A percentile compares a stretch with the other conserved stretches of the same genome.
These are phyloP conservation scores for Zaprionus vittiger DNA, from an alignment of 1,140 invertebrate species.

Conservation along the genomic window DNA sequence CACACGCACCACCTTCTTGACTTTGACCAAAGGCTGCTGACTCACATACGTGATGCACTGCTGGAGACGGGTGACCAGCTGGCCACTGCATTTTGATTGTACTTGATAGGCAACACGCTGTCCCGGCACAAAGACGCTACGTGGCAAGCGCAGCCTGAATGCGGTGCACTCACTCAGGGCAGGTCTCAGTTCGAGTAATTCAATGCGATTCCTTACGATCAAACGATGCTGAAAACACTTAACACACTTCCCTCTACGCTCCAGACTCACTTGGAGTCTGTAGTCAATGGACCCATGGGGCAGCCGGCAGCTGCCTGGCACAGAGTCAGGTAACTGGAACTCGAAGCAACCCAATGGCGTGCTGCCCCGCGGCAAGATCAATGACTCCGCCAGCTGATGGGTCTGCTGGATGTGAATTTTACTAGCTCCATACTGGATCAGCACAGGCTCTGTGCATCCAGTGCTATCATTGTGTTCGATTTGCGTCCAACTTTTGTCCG, in stretches of 20 bases:
- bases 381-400: slow-evolving; percentile 16
- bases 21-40: slow-evolving; percentile 24
- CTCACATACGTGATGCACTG: slow-evolving; percentile 49
- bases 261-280: slow-evolving; percentile 35
- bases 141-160: slow-evolving; percentile 37
- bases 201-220: slow-evolving; percentile 46
- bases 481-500: slow-evolving; percentile 15
- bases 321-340: slow-evolving; percentile 44
- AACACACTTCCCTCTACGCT: slow-evolving; percentile 46
- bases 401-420: slow-evolving; percentile 41
- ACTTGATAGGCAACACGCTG: slow-evolving; percentile 55
- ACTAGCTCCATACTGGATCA: slow-evolving; percentile 29
- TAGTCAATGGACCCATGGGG: slow-evolving; percentile 51
- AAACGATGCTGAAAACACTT: slow-evolving; percentile 62
- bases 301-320: slow-evolving; percentile 63
- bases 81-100: not conserved
- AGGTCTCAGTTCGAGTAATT: slow-evolving; percentile 40
- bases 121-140: slow-evolving; percentile 67
- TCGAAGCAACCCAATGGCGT: slow-evolving; percentile 34
- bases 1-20: slow-evolving; percentile 38
- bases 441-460: slow-evolving; percentile 3
- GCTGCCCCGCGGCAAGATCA: slow-evolving; percentile 26
- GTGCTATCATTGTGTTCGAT: slow-evolving; percentile 66
- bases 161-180: not conserved
- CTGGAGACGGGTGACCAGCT: slow-evolving; percentile 33